Evolutionary conservation across 1,140 invertebrate genomes (phyloP), one percentile per base, ranked within the genome.

Genomic region (Nilaparvata lugens): DNA sequence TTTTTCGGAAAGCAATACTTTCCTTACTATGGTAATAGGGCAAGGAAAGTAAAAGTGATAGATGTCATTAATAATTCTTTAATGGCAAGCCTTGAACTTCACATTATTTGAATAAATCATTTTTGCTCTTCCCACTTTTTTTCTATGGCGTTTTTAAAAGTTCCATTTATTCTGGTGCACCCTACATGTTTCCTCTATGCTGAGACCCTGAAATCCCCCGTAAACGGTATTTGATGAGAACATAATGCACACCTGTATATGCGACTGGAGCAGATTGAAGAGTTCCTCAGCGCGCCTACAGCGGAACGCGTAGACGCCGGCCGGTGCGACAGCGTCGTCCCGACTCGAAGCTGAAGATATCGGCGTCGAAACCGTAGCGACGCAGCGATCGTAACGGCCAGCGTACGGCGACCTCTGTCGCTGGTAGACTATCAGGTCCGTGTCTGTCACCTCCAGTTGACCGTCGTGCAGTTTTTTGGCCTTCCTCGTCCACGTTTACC

Each of bases 261-360:
- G 85, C 60, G 85, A 84, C 74, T 96, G 92, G 31, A 97, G 81
- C 65, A 88, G 79, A 68, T 91, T 89, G 74, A 98, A 98, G 14
- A 98, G 78, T 60, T 86, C 76, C 68, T 95, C 91, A 24, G 96
- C 94, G 72, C 88, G 81, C 51, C 83, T 79, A 73, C 94, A 97
- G 68, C 88, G 87, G 73, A 98, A 98, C 7, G 92, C 93, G 78
- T 95, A 98, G 65, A 98, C 93, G 9, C 95, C 95, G 80, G 62
- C 93, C 96, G 0, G 93, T 97, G 38, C 89, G 85, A 73, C 94
- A 97, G 52, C 95, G 80, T 64, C 95, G 80, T 0, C 95, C 96
- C 68, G 92, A 93, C 76, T 98, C 95, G 75, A 98, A 98, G 62
- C 91, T 97, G 72, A 98, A 98, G 56, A 85, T 69, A 85, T 79